Evolutionary conservation across 2,113 vertebrate species (phyloP).

Genomic region (Ia io): DNA sequence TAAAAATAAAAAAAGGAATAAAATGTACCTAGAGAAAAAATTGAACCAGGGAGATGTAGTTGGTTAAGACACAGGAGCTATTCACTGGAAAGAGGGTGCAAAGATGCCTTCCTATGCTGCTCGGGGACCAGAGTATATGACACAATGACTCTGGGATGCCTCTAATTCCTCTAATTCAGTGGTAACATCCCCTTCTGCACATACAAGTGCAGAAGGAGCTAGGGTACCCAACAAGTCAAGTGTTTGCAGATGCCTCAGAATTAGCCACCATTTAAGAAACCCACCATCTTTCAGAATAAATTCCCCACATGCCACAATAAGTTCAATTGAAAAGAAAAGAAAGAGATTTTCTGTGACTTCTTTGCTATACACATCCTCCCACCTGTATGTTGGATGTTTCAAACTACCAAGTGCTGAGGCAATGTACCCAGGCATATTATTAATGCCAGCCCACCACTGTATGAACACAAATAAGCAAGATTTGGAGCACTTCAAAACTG

Average conservation of each 20-base stretch:
- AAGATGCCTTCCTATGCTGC: neutral
- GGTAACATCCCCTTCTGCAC: constrained; percentile 18
- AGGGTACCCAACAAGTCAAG: constrained; percentile 60
- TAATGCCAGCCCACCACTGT: constrained; percentile 49
- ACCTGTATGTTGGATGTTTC: constrained; percentile 70
- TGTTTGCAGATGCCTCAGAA: constrained; percentile 75
- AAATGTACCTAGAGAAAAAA: neutral
- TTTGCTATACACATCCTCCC: constrained; percentile 63
- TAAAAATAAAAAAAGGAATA: neutral
- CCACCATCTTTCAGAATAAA: constrained; percentile 64
- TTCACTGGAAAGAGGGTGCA: neutral
- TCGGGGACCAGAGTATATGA: neutral
- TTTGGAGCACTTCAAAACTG: constrained; percentile 63
- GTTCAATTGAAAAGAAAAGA: constrained; percentile 69
- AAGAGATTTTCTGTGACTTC: constrained; percentile 60
- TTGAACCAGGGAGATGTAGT: neutral
- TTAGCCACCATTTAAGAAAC: constrained; percentile 72
- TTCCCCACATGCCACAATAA: constrained; percentile 54
- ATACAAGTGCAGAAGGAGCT: constrained; percentile 30
- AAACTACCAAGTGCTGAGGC: constrained; percentile 47
- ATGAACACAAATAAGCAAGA: constrained; percentile 62
- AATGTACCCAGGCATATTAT: constrained; percentile 63
- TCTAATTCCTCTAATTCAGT: constrained; percentile 54
- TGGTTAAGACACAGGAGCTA: neutral
- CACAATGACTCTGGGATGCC: constrained; percentile 16